Conservation (phyloP, 2,888 invertebrate genomes). For the Frankliniella fusca region DNA sequence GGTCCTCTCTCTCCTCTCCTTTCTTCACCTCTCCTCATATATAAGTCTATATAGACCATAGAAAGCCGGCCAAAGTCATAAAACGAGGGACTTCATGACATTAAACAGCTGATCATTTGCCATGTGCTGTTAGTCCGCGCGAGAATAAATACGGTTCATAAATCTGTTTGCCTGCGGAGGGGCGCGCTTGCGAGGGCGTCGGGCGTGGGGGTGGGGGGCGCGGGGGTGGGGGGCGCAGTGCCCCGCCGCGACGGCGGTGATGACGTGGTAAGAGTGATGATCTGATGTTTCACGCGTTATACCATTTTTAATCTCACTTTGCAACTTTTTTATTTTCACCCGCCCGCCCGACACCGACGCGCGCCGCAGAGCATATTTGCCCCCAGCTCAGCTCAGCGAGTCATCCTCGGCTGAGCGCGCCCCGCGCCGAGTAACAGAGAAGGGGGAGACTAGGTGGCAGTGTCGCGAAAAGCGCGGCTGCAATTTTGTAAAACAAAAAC, state of each 20-base stretch:
- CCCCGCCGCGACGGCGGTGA: not conserved
- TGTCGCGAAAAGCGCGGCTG: too few species aligned
- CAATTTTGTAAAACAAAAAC: too few species aligned
- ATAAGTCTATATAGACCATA: too few species aligned
- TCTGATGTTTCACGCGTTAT: constrained; percentile 4
- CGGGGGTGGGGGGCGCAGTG: not conserved
- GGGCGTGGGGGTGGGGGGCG: not conserved
- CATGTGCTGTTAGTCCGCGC: not conserved
- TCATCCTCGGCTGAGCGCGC: not conserved
- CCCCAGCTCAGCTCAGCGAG: not conserved
- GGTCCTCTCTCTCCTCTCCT: too few species aligned
- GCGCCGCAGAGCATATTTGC: not conserved
- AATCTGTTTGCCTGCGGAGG: not conserved
- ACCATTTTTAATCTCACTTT: constrained; percentile 8
- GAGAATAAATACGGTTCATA: not conserved
- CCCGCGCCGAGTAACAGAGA: not conserved
- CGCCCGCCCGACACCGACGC: not conserved
- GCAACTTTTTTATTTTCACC: not conserved
- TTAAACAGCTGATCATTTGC: not conserved
- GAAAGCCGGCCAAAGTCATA: too few species aligned
- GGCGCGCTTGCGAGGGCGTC: too few species aligned
- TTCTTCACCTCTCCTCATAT: too few species aligned
- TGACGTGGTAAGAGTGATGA: constrained; percentile 19
- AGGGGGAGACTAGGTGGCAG: too few species aligned
- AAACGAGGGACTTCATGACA: not conserved